Base-by-base conservation (phyloP, 2,113 vertebrate species). In the Mastomys coucha region DNA sequence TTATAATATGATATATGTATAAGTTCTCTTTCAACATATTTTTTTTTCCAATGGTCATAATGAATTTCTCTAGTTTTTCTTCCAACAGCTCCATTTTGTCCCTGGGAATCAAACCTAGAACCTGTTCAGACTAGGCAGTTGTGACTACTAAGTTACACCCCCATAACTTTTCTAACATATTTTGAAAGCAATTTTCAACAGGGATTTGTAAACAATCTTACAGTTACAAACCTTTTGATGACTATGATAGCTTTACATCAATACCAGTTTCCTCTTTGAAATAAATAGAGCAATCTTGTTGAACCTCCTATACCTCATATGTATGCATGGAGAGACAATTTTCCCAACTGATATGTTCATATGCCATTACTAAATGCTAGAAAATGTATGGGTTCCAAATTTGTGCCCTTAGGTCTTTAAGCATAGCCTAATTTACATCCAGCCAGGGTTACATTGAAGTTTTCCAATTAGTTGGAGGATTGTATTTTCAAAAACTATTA, bases 401-500 rank as follows among this genome's bases (percentile, higher is more conserved):
- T 22, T 85, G 56, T 91, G 75, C 85, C 96, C 58, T 96, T 70
- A 53, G 51, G 70, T 96, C 91, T 93, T 93, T 86, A 7, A 12
- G 80, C n/a, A 91, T n/a, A 94, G 88, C n/a, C 80, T 81, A 36
- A 96, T 91, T 96, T 91, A 94, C 53, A 81, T 96, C 90, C 89
- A 96, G 89, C 24, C 89, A 92, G n/a, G 75, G 72, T 76, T 60
- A 93, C 1, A 82, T 20, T 81, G 81, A 96, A 96, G 93, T n/a
- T 86, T 93, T 91, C 51, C 65, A 95, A 82, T 88, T 93, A 92
- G 86, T 67, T 92, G 72, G 81, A 86, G 49, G 92, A 92, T 92
- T 97, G 76, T 92, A 91, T 94, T 96, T 97, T 96, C 91, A 93
- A 70, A 96, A 96, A 60, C 67, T 84, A 94, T 72, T 95, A 87